Percentiles rank a stretch among this genome's conserved stretches.
phyloP scores from a whole-genome alignment of 2,797 vertebrate genomes.

The Manis crassicaudata region DNA sequence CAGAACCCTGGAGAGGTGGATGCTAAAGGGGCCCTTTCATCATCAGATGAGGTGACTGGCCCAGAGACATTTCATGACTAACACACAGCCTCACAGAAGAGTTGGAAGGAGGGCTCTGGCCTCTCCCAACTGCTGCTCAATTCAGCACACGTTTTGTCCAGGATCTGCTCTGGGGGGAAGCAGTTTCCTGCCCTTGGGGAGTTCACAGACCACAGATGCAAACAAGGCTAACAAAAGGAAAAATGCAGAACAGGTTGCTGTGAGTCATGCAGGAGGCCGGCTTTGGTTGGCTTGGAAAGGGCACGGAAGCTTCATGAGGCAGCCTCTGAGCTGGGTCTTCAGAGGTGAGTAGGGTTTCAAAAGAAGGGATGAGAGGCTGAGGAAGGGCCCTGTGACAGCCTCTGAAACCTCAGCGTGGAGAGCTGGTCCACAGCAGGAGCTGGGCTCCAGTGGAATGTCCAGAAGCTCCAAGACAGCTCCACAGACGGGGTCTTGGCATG shows the following conservation, averaged over 20 bases:
- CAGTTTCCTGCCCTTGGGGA: neutral
- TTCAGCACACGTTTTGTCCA: neutral
- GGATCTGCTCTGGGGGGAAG: neutral
- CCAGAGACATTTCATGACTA: neutral
- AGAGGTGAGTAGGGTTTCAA: neutral
- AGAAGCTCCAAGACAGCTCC: neutral
- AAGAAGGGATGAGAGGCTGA: neutral
- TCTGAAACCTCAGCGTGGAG: neutral
- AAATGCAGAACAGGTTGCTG: neutral
- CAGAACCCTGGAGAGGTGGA: neutral
- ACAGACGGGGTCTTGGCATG: neutral
- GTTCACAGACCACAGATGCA: neutral
- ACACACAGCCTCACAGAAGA: neutral
- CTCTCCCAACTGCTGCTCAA: neutral
- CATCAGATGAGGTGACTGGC: neutral
- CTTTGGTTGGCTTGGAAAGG: neutral
- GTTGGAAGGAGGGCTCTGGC: neutral
- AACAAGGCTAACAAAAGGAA: neutral
- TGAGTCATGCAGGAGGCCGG: neutral
- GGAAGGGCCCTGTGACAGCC: neutral
- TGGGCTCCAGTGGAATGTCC: neutral
- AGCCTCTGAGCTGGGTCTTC: neutral
- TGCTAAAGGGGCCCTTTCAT: neutral
- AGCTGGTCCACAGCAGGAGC: neutral
- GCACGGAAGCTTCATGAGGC: neutral